Evolutionary conservation across 2,888 invertebrate genomes (phyloP).

Genomic region (Notodromas monacha): DNA sequence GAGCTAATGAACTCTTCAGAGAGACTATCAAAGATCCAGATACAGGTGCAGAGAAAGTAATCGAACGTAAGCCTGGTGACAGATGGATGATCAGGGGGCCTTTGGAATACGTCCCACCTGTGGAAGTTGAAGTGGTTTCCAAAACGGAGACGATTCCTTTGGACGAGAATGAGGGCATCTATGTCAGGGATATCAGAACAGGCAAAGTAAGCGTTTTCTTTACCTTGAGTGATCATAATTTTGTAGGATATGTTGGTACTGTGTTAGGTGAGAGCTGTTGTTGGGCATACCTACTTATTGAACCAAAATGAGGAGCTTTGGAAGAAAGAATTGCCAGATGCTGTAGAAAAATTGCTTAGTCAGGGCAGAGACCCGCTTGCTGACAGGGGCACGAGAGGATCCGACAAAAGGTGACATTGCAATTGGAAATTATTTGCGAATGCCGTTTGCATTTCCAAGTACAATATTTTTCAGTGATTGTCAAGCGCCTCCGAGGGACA

Average conservation of each 20-base stretch:
- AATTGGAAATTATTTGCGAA: no score
- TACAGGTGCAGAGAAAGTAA: conserved; percentile 12
- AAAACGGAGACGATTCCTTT: conserved; percentile 18
- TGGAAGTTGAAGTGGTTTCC: conserved; percentile 19
- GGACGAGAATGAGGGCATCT: conserved; percentile 21
- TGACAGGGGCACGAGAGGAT: conserved; percentile 14
- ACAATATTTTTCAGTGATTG: no score
- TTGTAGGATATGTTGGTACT: no score
- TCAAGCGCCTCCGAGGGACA: no score
- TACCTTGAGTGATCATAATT: neutral
- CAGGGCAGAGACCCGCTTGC: conserved; percentile 17
- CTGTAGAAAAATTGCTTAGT: conserved; percentile 14
- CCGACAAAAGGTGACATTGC: no score
- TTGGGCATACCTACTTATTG: conserved; percentile 20
- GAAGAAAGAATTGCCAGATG: conserved; percentile 15
- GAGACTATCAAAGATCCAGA: conserved; percentile 11
- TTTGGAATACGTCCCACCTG: conserved; percentile 19
- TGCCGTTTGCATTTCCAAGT: no score
- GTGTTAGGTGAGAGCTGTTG: conserved; percentile 17
- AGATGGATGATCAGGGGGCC: conserved; percentile 21
- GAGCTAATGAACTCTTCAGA: conserved; percentile 17
- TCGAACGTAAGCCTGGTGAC: conserved; percentile 18
- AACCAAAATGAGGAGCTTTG: conserved; percentile 16
- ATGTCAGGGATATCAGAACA: conserved; percentile 18
- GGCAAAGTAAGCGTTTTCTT: conserved; percentile 11